These are phyloP conservation scores for Bolborhynchus lineola DNA, from an alignment of 2,113 vertebrate genomes.

Conservation along the genomic window DNA sequence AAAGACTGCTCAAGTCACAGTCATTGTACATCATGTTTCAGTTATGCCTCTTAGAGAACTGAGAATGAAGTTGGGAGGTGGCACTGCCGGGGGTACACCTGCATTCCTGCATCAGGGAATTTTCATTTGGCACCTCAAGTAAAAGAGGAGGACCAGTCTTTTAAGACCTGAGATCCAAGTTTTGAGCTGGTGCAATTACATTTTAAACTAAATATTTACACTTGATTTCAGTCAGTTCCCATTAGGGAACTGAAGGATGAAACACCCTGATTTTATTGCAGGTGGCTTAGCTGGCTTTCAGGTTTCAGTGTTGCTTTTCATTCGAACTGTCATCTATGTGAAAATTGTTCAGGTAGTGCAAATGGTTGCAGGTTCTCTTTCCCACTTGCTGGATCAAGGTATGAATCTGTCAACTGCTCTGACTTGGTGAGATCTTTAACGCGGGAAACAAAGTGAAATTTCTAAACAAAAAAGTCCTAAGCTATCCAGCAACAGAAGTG, in stretches of 20 bases:
- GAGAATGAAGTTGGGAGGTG: not conserved
- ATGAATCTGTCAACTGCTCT: not conserved
- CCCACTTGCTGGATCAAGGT: not conserved
- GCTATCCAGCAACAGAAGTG: not conserved
- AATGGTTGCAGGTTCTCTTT: constrained; percentile 25
- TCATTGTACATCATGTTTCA: not conserved
- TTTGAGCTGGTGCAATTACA: not conserved
- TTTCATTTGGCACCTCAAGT: not conserved
- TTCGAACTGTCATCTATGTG: not conserved
- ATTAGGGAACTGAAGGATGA: not conserved
- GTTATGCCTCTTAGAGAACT: not conserved
- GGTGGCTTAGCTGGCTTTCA: not conserved
- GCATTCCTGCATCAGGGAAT: not conserved
- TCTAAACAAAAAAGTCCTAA: not conserved
- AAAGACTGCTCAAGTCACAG: not conserved
- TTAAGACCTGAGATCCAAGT: not conserved
- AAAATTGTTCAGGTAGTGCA: not conserved
- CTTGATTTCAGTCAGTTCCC: not conserved
- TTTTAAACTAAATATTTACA: not conserved
- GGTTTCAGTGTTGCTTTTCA: not conserved
- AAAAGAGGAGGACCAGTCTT: not conserved
- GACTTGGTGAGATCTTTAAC: constrained; percentile 9
- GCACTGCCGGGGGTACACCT: not conserved
- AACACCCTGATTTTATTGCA: not conserved
- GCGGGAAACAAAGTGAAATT: not conserved